Base-by-base conservation (phyloP, 2,113 vertebrate genomes). In the Centropus unirufus region DNA sequence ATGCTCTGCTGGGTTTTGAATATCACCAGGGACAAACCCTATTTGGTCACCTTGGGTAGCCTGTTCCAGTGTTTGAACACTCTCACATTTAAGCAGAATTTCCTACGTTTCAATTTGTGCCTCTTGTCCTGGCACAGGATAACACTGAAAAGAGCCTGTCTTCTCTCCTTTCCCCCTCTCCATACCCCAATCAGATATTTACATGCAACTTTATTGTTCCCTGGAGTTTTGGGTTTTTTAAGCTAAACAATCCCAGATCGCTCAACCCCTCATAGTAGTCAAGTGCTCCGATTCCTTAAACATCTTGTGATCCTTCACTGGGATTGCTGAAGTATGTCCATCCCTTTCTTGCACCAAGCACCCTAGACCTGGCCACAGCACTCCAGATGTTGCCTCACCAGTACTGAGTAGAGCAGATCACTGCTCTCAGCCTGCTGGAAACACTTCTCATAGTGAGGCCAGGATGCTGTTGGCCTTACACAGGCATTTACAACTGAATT, bases 401-500 rank as follows among this genome's bases (percentile, higher is more conserved):
- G 34, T 36, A 8, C 46, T 62, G 21, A 52, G 7, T 4, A 51
- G 23, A 46, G 29, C 15, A 20, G 27, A 74, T 55, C 21, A 51
- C 34, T 0, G 0, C 2, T 17, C 66, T 58, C 6, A 61, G 9
- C 11, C 11, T 79, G 20, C 30, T 92, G 3, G 2, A 69, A 63
- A 49, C 1, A 2, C 2, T 72, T 75, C 52, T 63, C 13, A 19
- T 18, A 2, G 1, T 54, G 58, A 87, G 36, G 8, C 26, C 30
- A 42, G 22, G 22, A n/a, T 66, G 10, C 9, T 52, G 16, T 21
- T 67, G 40, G 16, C 14, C 15, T 8, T 8, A 47, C 36, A 76
- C 1, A 51, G 83, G 74, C 8, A 52, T 47, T 84, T 78, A 15
- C 10, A 92, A 42, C 6, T 29, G 17, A 2, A 26, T 39, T 81